Conservation (phyloP, 2,888 invertebrate genomes). For the Meta bourneti region DNA sequence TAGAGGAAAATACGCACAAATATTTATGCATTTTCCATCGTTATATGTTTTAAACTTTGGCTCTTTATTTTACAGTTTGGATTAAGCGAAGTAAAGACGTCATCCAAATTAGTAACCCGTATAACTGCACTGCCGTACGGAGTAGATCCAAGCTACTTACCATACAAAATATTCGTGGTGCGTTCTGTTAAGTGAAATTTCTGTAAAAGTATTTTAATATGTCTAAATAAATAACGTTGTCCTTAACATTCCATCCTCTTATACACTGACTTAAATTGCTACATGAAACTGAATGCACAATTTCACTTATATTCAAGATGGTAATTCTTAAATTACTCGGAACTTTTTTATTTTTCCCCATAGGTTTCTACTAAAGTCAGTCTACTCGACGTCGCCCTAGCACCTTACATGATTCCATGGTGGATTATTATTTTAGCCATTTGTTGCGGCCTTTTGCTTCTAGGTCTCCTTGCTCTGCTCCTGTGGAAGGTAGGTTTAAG, state of each 20-base stretch:
- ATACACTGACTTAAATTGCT: too few species aligned
- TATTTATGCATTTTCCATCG: neutral
- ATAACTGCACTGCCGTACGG: conserved; percentile 88
- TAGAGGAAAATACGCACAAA: neutral
- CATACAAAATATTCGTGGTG: conserved; percentile 63
- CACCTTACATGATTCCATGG: conserved; percentile 87
- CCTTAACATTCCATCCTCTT: too few species aligned
- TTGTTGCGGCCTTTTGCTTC: conserved; percentile 89
- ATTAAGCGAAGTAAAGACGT: conserved; percentile 83
- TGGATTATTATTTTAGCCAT: conserved; percentile 94
- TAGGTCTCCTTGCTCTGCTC: conserved; percentile 88
- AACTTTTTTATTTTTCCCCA: too few species aligned
- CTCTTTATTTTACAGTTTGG: conserved; percentile 51
- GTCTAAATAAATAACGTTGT: too few species aligned
- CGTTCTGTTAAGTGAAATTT: neutral
- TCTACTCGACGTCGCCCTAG: conserved; percentile 80
- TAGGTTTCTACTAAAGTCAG: conserved; percentile 86
- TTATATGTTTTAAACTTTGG: neutral
- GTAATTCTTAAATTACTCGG: too few species aligned
- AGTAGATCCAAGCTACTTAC: conserved; percentile 83
- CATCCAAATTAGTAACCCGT: conserved; percentile 87
- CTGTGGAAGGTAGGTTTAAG: conserved; percentile 88
- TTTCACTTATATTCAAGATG: too few species aligned
- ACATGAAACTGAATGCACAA: too few species aligned
- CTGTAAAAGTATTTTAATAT: too few species aligned